Evolutionary conservation across 1,140 invertebrate genomes (phyloP), one percentile per base, ranked within the genome.

Genomic region (Drosophila ironensis): DNA sequence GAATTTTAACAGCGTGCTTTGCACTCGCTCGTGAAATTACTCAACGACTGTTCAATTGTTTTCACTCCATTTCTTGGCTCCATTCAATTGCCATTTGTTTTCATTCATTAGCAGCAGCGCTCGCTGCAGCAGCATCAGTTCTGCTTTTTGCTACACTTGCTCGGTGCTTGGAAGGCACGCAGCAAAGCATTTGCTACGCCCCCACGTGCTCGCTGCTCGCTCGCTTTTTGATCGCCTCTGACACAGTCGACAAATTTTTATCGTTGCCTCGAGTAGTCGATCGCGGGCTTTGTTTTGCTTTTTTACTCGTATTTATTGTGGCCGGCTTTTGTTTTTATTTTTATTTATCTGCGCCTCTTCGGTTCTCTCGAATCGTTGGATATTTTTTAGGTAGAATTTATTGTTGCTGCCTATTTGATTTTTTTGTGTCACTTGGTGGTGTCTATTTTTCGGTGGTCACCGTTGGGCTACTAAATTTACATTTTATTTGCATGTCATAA

Each of bases 401-500:
- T n/a, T 7, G 1, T 17, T 4, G 14, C 4, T 22, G 20, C 5
- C 3, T 41, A 47, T 33, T 48, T 53, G 63, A 42, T 41, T 56
- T 50, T 57, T 66, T 66, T 60, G 30, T 47, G 45, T 48, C 28
- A 35, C 48, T 48, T 61, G 52, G 27, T 61, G 50, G n/a, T 44
- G 45, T 27, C 41, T 63, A 40, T 52, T 56, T 51, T 47, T 20
- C 52, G 50, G 44, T 24, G 52, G 12, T 35, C 51, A 53, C 17
- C 54, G 50, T 38, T 50, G 41, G 27, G 35, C 28, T 28, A 64
- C 72, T 64, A 84, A 70, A 82, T 82, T 84, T 64, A 77, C 77
- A 82, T 82, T 82, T 82, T 84, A 82, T 82, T 82, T 64, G 56
- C 72, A 44, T 72, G 77, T 72, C 61, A 77, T 63, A 70, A 75